These are phyloP conservation scores for Phainopepla nitens DNA, from an alignment of 2,113 vertebrate genomes.

Conservation along the genomic window DNA sequence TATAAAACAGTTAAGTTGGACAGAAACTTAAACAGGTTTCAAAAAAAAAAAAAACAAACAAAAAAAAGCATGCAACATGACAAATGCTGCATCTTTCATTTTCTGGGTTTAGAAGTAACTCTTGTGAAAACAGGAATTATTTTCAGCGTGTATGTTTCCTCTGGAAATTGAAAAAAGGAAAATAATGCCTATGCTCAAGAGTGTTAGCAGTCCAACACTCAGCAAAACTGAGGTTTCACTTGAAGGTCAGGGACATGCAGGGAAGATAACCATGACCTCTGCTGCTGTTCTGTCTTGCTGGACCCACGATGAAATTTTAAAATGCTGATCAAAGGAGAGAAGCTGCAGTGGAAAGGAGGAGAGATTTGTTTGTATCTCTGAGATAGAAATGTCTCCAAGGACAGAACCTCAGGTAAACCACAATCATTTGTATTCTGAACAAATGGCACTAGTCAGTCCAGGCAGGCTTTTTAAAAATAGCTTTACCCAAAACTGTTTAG, in stretches of 20 bases:
- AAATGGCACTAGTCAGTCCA: background rate
- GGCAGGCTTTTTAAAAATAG: background rate
- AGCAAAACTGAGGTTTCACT: background rate
- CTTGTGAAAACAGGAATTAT: background rate
- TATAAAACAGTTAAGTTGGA: background rate
- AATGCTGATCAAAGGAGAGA: background rate
- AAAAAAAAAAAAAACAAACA: background rate
- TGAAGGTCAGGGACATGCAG: background rate
- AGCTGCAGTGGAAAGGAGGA: background rate
- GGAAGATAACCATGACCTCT: background rate
- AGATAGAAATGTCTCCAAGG: background rate
- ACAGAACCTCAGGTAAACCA: conserved; percentile 6
- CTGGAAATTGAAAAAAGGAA: background rate
- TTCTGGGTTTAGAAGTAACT: background rate
- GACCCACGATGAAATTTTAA: background rate
- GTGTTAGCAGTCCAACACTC: background rate
- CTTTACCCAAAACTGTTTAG: background rate
- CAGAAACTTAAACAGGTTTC: background rate
- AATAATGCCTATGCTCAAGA: background rate
- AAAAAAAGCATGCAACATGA: background rate
- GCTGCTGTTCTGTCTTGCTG: background rate
- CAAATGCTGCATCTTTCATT: background rate
- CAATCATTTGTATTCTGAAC: background rate
- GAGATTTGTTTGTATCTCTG: background rate
- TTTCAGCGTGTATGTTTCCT: background rate